Conservation (phyloP, 2,888 invertebrate species). For the Latrodectus hesperus region DNA sequence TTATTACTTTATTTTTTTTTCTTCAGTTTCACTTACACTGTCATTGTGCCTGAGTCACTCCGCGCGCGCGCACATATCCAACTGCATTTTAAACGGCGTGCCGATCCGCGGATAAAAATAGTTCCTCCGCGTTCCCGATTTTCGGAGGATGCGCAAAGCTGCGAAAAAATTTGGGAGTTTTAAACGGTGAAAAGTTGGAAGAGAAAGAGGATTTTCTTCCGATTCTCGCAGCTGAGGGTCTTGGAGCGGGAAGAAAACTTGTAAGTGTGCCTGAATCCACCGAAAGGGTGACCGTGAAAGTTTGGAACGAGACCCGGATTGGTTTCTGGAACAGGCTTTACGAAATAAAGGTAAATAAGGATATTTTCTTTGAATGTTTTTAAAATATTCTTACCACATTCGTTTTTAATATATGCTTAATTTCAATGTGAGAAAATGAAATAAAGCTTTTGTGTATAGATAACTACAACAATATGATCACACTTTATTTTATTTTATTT, state of each 20-base stretch:
- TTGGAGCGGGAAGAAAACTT: too few relatives aligned
- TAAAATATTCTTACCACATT: not conserved
- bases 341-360: not conserved
- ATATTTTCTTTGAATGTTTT: not conserved
- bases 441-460: not conserved
- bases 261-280: not conserved
- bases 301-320: not conserved
- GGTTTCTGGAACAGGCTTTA: not conserved
- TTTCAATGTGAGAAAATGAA: not conserved
- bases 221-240: not conserved
- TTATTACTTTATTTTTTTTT: not conserved
- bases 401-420: not conserved
- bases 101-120: not conserved
- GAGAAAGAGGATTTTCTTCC: not conserved
- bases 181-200: not conserved
- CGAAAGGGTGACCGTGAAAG: constrained; percentile 2
- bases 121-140: not conserved
- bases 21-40: not conserved
- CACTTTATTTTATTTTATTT: too few relatives aligned
- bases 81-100: constrained; percentile 18
- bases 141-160: not conserved
- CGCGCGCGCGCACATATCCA: constrained; percentile 15
- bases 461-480: too few relatives aligned
- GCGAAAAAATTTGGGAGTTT: not conserved
- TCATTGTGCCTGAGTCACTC: not conserved